phyloP scores from a whole-genome alignment of 2,888 invertebrate species.

The Cryptophagus acutangulus region DNA sequence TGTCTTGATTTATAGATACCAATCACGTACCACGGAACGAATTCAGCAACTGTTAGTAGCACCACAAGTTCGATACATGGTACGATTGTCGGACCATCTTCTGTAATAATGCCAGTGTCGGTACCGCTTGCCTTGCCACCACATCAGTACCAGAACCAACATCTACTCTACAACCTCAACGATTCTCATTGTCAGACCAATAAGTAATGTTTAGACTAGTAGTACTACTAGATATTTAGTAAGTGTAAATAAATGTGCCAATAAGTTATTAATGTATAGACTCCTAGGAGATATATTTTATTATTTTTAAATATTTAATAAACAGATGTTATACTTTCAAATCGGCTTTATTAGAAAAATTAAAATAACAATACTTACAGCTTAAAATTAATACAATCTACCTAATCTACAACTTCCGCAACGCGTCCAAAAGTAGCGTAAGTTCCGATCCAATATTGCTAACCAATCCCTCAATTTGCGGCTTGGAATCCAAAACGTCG shows the following conservation, averaged over 20 bases:
- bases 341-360: no score
- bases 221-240: no score
- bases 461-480: constrained; percentile 80
- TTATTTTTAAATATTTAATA: no score
- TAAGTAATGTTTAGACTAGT: no score
- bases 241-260: no score
- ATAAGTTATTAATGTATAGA: no score
- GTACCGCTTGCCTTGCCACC: constrained; percentile 29
- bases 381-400: no score
- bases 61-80: constrained; percentile 38
- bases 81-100: constrained; percentile 20
- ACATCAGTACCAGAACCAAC: constrained; percentile 25
- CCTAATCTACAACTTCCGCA: constrained; percentile 64
- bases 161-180: constrained; percentile 30
- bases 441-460: constrained; percentile 75
- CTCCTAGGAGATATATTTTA: no score
- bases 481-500: constrained; percentile 88
- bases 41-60: constrained; percentile 42
- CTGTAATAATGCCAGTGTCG: constrained; percentile 36
- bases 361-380: no score
- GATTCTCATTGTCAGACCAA: constrained; percentile 36
- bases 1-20: constrained; percentile 26
- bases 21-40: constrained; percentile 34
- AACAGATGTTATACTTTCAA: no score
- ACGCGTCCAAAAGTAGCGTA: constrained; percentile 69